Evolutionary conservation across 2,888 invertebrate species (phyloP).

Genomic region (Spisula solida): DNA sequence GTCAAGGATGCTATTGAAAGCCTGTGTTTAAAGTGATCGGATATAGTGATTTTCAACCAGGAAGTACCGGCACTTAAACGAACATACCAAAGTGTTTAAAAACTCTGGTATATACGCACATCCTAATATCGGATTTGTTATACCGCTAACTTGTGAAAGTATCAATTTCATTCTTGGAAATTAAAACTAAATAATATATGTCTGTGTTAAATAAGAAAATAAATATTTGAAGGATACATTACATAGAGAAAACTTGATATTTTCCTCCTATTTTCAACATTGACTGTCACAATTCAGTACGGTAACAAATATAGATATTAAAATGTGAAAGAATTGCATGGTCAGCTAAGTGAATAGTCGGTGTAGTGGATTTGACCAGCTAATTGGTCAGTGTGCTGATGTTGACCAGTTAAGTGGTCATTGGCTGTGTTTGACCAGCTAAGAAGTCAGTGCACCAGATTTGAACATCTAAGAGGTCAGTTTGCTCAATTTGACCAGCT

Average conservation of each 20-base stretch:
- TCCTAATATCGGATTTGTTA: not conserved
- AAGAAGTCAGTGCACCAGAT: too few relatives aligned
- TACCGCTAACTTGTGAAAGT: not conserved
- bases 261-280: too few relatives aligned
- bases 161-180: not conserved
- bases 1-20: not conserved
- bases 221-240: not conserved
- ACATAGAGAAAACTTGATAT: too few relatives aligned
- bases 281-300: not conserved
- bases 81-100: not conserved
- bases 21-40: not conserved
- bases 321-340: not conserved
- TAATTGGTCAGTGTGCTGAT: not conserved
- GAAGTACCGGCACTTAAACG: not conserved
- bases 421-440: too few relatives aligned
- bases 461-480: too few relatives aligned
- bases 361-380: not conserved
- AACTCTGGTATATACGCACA: not conserved
- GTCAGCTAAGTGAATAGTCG: not conserved
- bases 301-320: not conserved
- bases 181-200: not conserved
- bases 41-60: not conserved
- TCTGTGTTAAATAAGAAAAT: not conserved
- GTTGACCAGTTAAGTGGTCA: not conserved
- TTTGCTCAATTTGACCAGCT: too few relatives aligned